Evolutionary conservation across 1,140 invertebrate genomes (phyloP), one percentile per base, ranked within the genome.

Genomic region (Drosophila parvula): DNA sequence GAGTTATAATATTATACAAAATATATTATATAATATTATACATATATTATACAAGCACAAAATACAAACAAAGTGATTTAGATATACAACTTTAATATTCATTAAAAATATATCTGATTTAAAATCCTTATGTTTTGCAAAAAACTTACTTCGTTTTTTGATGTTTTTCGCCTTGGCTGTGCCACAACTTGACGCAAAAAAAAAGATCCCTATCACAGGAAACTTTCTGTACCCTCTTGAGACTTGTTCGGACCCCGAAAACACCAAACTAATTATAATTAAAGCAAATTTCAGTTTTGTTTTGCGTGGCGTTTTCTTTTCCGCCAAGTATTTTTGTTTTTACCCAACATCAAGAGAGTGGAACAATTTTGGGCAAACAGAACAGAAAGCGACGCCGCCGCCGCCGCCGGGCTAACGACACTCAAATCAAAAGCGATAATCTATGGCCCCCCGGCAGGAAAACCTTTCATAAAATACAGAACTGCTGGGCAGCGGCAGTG

Each of bases 371-470:
- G 62, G 78, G 70, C 10, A 50, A 57, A 55, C 51, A 38, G 51
- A 68, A 69, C 43, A 57, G 56, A 78, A 65, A 68, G 65, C 55
- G 28, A 57, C 44, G 60, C 48, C 50, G 50, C 38, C 45, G 41
- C n/a, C n/a, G n/a, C 43, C 50, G 32, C 32, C 50, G 43, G 63
- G 63, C 78, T 80, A 81, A 78, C 67, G 79, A 81, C 79, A 81
- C 74, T 74, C 50, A 56, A 82, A 82, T 82, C 79, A 82, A 82
- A 82, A 79, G 79, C 79, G 79, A 82, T 82, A 82, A 82, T 82
- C 79, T 82, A 82, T 82, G 79, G 62, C 59, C 79, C 74, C 67
- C 69, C 44, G 58, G 63, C 53, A 48, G 34, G 57, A 81, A 78
- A 81, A 78, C 61, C 74, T 81, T 78, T 74, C 79, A 82, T 78